Base-by-base conservation (phyloP, 2,888 invertebrate genomes). In the Spodoptera picta region DNA sequence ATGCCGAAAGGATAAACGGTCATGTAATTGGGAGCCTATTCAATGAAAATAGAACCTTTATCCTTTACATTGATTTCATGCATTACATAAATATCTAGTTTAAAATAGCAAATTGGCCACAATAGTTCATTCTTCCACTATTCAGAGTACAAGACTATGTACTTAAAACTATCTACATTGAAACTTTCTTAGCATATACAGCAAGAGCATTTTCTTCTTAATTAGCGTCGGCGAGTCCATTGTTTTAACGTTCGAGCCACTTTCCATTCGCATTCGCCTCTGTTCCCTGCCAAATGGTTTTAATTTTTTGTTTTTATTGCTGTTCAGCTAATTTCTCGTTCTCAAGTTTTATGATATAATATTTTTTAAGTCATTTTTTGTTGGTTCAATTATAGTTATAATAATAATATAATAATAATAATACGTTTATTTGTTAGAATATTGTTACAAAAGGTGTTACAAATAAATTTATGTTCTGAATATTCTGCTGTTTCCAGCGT, bases 281-380 rank as follows among this genome's bases (percentile, higher is more conserved):
- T 78, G 80, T 77, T 73, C 83, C 73, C 68, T 88, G 88, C 88
- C 88, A 89, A 89, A 88, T 87, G 83, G 79, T 78, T 78, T 81
- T 75, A 76, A 69, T 76, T 78, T 78, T 79, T 83, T 77, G 61
- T 74, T 79, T 74, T 77, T 76, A 73, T 72, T 67, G 55, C 60
- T 59, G 65, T 70, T 69, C 69, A 61, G 69, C 56, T 73, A 69
- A 73, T 82, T 77, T 66, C 66, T 72, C 66, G 67, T 71, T 77
- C 59, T 68, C 63, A 65, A 74, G 57, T 73, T 77, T 69, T 68
- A 69, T 66, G 56, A 54, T 54, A 58, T 69, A 60, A 67, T 74
- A 77, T 67, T 67, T 69, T 53, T 69, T 53, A 65, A 53, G 57
- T 36, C 9, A 9, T 36, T 56, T 65, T 65, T 65, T 69, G 58